A percentile compares a stretch with the other conserved stretches of the same genome.
These are phyloP conservation scores for Rhyacophila evoluta DNA, from an alignment of 2,888 invertebrate species.

Conservation along the genomic window DNA sequence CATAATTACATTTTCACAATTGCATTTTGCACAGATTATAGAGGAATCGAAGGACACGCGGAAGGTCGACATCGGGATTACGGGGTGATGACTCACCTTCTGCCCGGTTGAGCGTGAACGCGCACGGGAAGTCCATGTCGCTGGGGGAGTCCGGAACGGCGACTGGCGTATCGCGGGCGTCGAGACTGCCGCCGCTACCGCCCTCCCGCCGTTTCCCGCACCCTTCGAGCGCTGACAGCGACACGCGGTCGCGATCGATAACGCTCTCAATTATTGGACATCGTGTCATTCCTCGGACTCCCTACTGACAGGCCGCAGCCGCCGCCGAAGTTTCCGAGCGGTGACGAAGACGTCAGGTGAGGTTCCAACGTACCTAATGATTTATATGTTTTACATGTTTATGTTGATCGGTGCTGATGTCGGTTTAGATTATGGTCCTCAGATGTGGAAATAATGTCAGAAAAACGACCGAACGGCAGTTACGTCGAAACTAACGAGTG, in stretches of 20 bases:
- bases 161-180: conserved; percentile 37
- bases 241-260: conserved; percentile 18
- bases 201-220: conserved; percentile 59
- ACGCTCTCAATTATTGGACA: background rate
- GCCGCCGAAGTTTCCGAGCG: background rate
- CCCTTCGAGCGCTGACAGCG: conserved; percentile 57
- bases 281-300: background rate
- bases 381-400: background rate
- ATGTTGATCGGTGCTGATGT: background rate
- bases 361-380: background rate
- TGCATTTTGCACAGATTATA: background rate
- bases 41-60: background rate
- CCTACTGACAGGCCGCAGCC: background rate
- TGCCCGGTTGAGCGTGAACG: conserved; percentile 46
- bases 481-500: background rate
- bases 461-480: background rate
- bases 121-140: conserved; percentile 54
- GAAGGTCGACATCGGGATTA: background rate
- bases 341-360: background rate
- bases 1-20: background rate
- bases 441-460: background rate
- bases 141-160: conserved; percentile 54
- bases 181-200: conserved; percentile 58
- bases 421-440: background rate
- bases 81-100: conserved; percentile 49